Base-by-base conservation (phyloP, 2,888 invertebrate genomes). In the Mamestra brassicae region DNA sequence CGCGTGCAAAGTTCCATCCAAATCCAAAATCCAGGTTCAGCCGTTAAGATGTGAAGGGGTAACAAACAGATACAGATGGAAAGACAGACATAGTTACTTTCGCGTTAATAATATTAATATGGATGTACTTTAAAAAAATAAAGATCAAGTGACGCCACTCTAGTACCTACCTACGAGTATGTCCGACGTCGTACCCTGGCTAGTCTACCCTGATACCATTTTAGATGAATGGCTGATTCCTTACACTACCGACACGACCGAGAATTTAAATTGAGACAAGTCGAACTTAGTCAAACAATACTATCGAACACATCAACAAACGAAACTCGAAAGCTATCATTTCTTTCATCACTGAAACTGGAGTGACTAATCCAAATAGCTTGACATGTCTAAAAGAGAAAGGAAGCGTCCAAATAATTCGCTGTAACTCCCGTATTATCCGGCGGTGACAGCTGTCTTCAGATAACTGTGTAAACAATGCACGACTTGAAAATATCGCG, bases 361-460 rank as follows among this genome's bases (percentile, higher is more conserved):
- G 62, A 81, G 60, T 77, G 71, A 52, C 71, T 87, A 85, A 86
- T 85, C 82, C 73, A 47, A 67, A 60, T 57, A 38, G 65, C 71
- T 75, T 71, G 73, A 73, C 79, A 74, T 54, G 57, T 78, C 81
- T 47, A 60, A 73, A 88, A 91, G 91, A 90, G 93, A 93, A 92
- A 92, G 91, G 91, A 85, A 78, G 69, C 83, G 85, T 87, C 78
- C 78, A 81, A 87, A 87, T 84, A 87, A 84, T 89, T 89, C 89
- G 89, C 89, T 90, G 86, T 87, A 86, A 85, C 85, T 84, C 79
- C 81, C 83, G 75, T 85, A 85, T 90, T 92, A 93, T 93, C 91
- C 65, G 55, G 13, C 61, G 74, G 54, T 85, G 93, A 93, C 94
- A 93, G 94, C 94, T 94, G 94, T 93, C 94, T 75, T 75, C 80